These are phyloP conservation scores for Cylloceria caligata DNA, from an alignment of 2,888 invertebrate genomes.

Conservation along the genomic window DNA sequence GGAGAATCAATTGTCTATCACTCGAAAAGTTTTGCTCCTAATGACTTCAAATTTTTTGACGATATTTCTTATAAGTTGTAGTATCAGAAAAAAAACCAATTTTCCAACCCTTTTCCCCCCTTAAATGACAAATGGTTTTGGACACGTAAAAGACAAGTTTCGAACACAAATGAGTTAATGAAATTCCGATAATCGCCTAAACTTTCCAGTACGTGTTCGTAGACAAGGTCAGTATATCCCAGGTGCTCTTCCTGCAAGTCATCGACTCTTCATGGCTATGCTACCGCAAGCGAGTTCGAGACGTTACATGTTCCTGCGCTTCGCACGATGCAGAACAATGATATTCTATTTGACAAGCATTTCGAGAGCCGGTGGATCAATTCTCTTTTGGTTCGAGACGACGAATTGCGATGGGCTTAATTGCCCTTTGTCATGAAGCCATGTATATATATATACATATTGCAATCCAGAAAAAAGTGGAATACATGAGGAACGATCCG, in stretches of 20 bases:
- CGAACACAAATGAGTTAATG: background rate
- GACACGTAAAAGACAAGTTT: constrained; percentile 25
- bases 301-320: constrained; percentile 99
- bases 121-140: too few species aligned
- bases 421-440: too few species aligned
- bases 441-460: too few species aligned
- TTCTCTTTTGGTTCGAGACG: constrained; percentile 99
- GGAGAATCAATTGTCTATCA: too few species aligned
- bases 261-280: constrained; percentile 97
- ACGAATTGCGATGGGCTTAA: too few species aligned
- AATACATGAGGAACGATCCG: too few species aligned
- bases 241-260: constrained; percentile 94
- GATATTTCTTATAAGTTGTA: too few species aligned
- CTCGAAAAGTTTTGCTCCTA: too few species aligned
- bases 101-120: too few species aligned
- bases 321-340: constrained; percentile 96
- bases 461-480: too few species aligned
- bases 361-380: constrained; percentile 98
- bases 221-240: constrained; percentile 97
- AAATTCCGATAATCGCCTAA: background rate
- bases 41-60: too few species aligned
- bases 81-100: too few species aligned
- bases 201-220: constrained; percentile 95
- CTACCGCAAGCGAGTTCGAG: constrained; percentile 98
- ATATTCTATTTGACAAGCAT: constrained; percentile 98